phyloP scores from a whole-genome alignment of 2,888 invertebrate species.

The Melangyna quadrimaculata region DNA sequence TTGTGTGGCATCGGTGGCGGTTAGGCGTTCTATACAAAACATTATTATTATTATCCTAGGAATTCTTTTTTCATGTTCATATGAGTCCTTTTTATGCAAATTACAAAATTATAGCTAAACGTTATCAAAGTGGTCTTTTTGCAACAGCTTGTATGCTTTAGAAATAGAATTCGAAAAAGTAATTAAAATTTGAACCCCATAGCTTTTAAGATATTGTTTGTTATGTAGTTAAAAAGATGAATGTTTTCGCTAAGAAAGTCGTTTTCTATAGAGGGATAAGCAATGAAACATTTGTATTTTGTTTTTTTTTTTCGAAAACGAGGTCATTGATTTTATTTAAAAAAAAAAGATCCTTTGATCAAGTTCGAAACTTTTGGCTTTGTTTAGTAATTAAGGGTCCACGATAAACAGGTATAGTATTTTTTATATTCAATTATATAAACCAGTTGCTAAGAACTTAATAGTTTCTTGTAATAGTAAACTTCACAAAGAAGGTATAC shows the following conservation, averaged over 20 bases:
- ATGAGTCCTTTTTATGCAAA: slow-evolving; percentile 51
- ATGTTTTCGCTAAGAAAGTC: not conserved
- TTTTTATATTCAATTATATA: no score
- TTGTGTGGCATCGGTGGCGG: not conserved
- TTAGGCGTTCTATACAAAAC: not conserved
- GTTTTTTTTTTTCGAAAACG: no score
- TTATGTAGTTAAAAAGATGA: not conserved
- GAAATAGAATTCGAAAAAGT: not conserved
- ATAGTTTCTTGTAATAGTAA: no score
- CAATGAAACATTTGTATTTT: no score
- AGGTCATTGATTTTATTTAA: no score
- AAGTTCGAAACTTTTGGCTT: no score
- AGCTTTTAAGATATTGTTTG: not conserved
- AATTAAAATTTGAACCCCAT: slow-evolving; percentile 31
- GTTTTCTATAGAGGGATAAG: no score
- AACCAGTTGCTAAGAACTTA: no score
- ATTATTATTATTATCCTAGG: not conserved
- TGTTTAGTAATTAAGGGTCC: no score
- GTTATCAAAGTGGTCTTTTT: slow-evolving; percentile 1
- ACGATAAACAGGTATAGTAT: no score
- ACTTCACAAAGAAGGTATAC: no score
- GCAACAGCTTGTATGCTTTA: slow-evolving; percentile 36
- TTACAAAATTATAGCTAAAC: not conserved
- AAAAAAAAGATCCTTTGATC: no score
- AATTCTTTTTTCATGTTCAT: not conserved